These are phyloP conservation scores for Pseudomyrmex flavicornis DNA, from an alignment of 1,140 invertebrate species.

Conservation along the genomic window DNA sequence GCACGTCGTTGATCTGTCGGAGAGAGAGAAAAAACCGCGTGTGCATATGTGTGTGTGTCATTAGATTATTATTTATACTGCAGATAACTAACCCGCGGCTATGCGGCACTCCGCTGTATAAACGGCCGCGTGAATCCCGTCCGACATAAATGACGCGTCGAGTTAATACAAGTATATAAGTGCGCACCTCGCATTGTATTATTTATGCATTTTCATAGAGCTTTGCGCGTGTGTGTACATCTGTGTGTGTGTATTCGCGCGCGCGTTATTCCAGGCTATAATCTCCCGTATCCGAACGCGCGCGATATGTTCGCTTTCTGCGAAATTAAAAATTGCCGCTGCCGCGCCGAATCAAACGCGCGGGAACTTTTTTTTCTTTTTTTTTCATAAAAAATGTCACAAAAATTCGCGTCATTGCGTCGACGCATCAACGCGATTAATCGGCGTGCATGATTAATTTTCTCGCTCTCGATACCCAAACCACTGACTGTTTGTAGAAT, in stretches of 20 bases:
- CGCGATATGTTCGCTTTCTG: not conserved
- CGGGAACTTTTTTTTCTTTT: slow-evolving; percentile 6
- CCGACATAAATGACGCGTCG: slow-evolving; percentile 45
- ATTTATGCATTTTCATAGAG: slow-evolving; percentile 38
- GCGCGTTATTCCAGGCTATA: slow-evolving; percentile 19
- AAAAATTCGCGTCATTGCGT: slow-evolving; percentile 31
- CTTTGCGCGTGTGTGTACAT: not conserved
- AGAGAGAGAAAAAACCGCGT: slow-evolving; percentile 4
- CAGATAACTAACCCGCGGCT: slow-evolving; percentile 35
- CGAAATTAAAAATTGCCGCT: slow-evolving; percentile 42
- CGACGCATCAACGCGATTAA: slow-evolving; percentile 23
- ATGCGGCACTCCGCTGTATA: slow-evolving; percentile 45
- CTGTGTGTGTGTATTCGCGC: too few relatives aligned
- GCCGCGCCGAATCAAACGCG: not conserved
- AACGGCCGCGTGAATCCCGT: slow-evolving; percentile 29
- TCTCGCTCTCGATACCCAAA: slow-evolving; percentile 12
- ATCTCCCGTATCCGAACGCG: slow-evolving; percentile 17
- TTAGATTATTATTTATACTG: slow-evolving; percentile 50
- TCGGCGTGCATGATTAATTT: slow-evolving; percentile 46
- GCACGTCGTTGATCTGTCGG: not conserved
- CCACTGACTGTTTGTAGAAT: too few relatives aligned
- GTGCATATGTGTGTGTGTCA: not conserved
- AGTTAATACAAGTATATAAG: slow-evolving; percentile 43
- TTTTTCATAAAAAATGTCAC: slow-evolving; percentile 14
- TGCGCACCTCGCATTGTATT: slow-evolving; percentile 1